Evolutionary conservation across 2,888 invertebrate species (phyloP).

Genomic region (Drosophila koepferae): DNA sequence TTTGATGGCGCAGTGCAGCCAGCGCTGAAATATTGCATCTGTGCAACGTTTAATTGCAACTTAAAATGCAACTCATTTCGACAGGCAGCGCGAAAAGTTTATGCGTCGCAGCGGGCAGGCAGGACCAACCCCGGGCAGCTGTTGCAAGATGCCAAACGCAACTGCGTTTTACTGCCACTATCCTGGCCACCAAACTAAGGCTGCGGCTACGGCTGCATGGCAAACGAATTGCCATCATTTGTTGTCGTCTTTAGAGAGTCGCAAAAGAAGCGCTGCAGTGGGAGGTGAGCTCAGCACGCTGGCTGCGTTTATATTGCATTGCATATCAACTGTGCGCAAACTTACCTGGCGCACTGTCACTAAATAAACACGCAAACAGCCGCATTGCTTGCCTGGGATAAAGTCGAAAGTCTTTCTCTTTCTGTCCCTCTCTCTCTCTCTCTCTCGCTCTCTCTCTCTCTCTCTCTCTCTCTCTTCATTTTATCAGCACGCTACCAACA

Average conservation of each 20-base stretch:
- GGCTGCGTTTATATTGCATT: slow-evolving; percentile 24
- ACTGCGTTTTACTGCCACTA: not conserved
- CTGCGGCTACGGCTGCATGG: slow-evolving; percentile 59
- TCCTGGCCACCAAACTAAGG: slow-evolving; percentile 32
- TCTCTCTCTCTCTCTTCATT: slow-evolving; percentile 23
- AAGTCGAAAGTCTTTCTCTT: slow-evolving; percentile 35
- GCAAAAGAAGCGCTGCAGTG: not conserved
- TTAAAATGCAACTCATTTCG: slow-evolving; percentile 70
- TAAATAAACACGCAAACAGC: slow-evolving; percentile 63
- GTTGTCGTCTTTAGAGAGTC: slow-evolving; percentile 52
- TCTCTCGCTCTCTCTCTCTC: not conserved
- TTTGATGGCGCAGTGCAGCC: not conserved
- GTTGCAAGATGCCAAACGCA: slow-evolving; percentile 13
- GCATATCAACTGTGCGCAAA: slow-evolving; percentile 50
- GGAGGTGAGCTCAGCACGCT: slow-evolving; percentile 9
- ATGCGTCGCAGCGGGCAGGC: slow-evolving; percentile 39
- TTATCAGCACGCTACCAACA: slow-evolving; percentile 33
- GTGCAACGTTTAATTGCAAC: slow-evolving; percentile 68
- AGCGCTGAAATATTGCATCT: slow-evolving; percentile 17
- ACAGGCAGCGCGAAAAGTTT: slow-evolving; percentile 58
- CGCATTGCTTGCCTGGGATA: slow-evolving; percentile 26
- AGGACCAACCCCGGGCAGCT: slow-evolving; percentile 18
- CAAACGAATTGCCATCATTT: slow-evolving; percentile 79
- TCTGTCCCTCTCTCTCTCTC: too few species aligned
- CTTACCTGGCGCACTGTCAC: slow-evolving; percentile 62